Conservation (phyloP, 2,888 invertebrate genomes). For the Harpalus rufipes region DNA sequence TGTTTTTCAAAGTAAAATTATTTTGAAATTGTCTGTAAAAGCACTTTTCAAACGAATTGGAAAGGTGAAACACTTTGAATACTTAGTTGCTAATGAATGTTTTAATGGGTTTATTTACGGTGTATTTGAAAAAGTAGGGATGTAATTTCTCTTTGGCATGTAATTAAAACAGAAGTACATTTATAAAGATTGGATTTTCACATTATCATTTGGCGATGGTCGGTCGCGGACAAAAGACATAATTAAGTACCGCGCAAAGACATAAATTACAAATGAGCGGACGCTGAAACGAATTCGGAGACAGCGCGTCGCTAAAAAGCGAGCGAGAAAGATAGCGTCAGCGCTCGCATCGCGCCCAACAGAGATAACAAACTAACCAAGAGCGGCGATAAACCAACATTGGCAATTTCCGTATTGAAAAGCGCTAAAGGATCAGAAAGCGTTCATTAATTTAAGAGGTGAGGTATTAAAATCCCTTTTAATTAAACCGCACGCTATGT, state of each 20-base stretch:
- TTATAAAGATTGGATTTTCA: constrained; percentile 62
- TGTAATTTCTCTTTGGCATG: constrained; percentile 39
- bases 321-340: constrained; percentile 18
- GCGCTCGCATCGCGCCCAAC: not conserved
- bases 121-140: constrained; percentile 31
- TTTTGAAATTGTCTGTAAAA: no score
- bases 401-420: constrained; percentile 67
- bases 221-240: constrained; percentile 45
- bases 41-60: no score
- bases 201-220: constrained; percentile 53
- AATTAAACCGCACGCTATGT: constrained; percentile 71
- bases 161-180: constrained; percentile 56
- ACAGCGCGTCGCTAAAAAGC: constrained; percentile 49
- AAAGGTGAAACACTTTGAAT: not conserved
- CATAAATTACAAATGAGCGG: constrained; percentile 64
- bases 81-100: not conserved
- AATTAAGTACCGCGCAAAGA: constrained; percentile 55
- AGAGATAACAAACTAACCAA: constrained; percentile 62
- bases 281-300: constrained; percentile 59
- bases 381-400: constrained; percentile 66
- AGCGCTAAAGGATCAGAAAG: constrained; percentile 70
- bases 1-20: no score
- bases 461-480: constrained; percentile 71
- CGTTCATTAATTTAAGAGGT: constrained; percentile 70
- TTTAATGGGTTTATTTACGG: constrained; percentile 27